These are phyloP conservation scores for Camponotus floridanus DNA, from an alignment of 1,140 invertebrate genomes.

Conservation along the genomic window DNA sequence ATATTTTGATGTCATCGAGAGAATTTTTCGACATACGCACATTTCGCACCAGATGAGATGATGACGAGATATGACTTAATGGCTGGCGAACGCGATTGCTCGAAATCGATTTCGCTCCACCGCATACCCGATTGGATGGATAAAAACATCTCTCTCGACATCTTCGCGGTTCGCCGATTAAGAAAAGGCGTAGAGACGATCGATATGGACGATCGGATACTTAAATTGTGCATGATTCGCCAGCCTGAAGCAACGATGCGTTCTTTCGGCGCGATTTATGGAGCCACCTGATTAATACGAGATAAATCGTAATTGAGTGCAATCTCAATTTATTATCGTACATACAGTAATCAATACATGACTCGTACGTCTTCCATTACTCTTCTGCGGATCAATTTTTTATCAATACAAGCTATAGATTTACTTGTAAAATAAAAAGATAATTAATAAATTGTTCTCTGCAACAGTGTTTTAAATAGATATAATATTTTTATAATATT, in stretches of 20 bases:
- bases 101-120: slow-evolving; percentile 56
- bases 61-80: slow-evolving; percentile 55
- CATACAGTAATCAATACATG: slow-evolving; percentile 28
- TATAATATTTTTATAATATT: neutral
- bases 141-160: slow-evolving; percentile 56
- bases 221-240: slow-evolving; percentile 44
- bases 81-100: slow-evolving; percentile 40
- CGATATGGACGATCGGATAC: slow-evolving; percentile 2
- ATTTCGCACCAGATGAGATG: slow-evolving; percentile 15
- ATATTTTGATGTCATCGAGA: slow-evolving; percentile 5
- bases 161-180: slow-evolving; percentile 63
- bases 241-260: slow-evolving; percentile 47
- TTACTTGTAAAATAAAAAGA: neutral
- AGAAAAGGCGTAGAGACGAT: slow-evolving; percentile 38
- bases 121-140: slow-evolving; percentile 41
- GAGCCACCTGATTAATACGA: slow-evolving; percentile 47
- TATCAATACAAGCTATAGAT: neutral
- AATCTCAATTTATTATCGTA: slow-evolving; percentile 59
- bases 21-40: slow-evolving; percentile 34
- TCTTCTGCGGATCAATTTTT: neutral
- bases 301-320: slow-evolving; percentile 53
- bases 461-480: neutral
- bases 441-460: neutral
- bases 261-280: slow-evolving; percentile 56
- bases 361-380: neutral